phyloP scores from a whole-genome alignment of 1,140 invertebrate genomes.

The Spodoptera frugiperda region DNA sequence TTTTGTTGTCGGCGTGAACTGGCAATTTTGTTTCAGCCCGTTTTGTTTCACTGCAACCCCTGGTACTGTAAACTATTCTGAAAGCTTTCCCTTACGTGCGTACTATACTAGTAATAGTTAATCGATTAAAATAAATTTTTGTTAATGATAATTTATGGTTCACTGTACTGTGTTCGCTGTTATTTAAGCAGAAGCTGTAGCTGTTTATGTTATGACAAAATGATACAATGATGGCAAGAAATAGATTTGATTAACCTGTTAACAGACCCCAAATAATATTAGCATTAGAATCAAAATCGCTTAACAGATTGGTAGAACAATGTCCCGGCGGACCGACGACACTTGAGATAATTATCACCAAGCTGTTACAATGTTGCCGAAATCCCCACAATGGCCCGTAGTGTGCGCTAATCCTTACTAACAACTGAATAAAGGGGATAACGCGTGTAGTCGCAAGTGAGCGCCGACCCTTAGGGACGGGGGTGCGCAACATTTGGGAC shows the following conservation, averaged over 20 bases:
- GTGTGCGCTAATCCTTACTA: conserved; percentile 36
- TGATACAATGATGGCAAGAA: no score
- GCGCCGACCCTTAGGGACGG: conserved; percentile 31
- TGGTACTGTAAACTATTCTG: neutral
- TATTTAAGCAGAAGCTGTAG: no score
- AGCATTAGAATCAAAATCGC: conserved; percentile 1
- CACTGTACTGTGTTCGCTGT: no score
- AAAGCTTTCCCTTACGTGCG: neutral
- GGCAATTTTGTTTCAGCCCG: conserved; percentile 12
- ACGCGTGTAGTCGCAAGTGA: conserved; percentile 19
- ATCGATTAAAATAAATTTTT: no score
- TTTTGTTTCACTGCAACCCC: neutral
- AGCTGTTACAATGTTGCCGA: neutral
- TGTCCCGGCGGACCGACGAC: conserved; percentile 14
- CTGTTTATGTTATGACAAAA: no score
- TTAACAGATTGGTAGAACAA: conserved; percentile 8
- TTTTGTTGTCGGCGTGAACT: conserved; percentile 14
- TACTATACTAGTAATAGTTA: no score
- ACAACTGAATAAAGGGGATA: conserved; percentile 31
- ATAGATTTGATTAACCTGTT: neutral
- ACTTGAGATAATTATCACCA: conserved; percentile 38
- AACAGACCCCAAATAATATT: neutral
- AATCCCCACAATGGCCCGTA: neutral
- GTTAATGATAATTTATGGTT: no score
- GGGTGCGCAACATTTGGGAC: neutral